Evolutionary conservation across 2,888 invertebrate species (phyloP), one percentile per base, ranked within the genome.

Genomic region (Leucophora obtusa): DNA sequence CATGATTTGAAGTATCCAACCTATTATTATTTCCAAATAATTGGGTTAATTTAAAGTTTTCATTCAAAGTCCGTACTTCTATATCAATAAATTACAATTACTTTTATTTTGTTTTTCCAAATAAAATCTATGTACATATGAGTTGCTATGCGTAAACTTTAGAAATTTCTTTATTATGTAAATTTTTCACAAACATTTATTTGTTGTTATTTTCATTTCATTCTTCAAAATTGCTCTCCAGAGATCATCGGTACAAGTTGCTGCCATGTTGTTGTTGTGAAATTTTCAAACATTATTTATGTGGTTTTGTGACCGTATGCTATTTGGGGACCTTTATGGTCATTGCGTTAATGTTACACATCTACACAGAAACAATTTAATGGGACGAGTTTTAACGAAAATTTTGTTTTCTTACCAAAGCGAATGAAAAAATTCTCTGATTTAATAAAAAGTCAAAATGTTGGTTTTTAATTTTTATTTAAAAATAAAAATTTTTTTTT

Each of bases 191-290:
- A 38, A 24, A 56, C 66, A 24, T 43, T 35, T 6, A 21, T 24
- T 54, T 38, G 54, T 43, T 66, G 21, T 43, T 43, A 21, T 18
- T 38, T 21, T 66, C 6, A 54, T 68, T 70, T 72, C 24, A 24
- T 60, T 66, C 17, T 71, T 66, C 60, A 72, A 78, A 72, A 78
- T 78, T 72, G 77, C 66, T 66, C 71, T 60, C 77, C 21, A 14
- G 77, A 56, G 77, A 50, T 60, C 71, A 66, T 1, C 15, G 50
- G 71, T 54, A 78, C 71, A 72, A 72, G 66, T 50, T 43, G 28
- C 33, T 76, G 58, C 70, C 53, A 65, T 70, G 47, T 56, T 56
- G 47, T 69, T 21, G 21, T 28, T 28, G 28, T 73, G 14, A 56
- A 10, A 24, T 24, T 43, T 58, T 58, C 17, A 0, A 59, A 18